phyloP scores from a whole-genome alignment of 2,797 vertebrate species.

The Falco biarmicus region DNA sequence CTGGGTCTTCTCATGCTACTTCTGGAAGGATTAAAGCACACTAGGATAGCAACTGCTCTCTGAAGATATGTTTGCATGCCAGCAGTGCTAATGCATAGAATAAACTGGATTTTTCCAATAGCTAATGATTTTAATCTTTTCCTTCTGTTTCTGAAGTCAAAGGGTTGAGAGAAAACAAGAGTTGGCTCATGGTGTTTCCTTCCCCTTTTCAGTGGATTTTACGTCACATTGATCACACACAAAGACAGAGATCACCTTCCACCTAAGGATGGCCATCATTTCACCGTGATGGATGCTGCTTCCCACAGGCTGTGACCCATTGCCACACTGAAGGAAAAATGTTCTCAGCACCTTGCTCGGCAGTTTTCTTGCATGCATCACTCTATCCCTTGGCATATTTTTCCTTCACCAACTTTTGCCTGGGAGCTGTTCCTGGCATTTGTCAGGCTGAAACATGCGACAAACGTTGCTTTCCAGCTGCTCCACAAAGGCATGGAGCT shows the following conservation, averaged over 20 bases:
- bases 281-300: not conserved
- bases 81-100: slow-evolving; percentile 37
- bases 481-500: not conserved
- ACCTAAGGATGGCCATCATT: not conserved
- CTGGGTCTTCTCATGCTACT: slow-evolving; percentile 12
- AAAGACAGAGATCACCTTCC: not conserved
- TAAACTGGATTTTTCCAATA: slow-evolving; percentile 59
- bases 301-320: not conserved
- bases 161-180: not conserved
- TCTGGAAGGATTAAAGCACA: not conserved
- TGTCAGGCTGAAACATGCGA: not conserved
- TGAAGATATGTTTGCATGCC: slow-evolving; percentile 22
- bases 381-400: not conserved
- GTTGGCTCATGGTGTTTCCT: not conserved
- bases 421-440: not conserved
- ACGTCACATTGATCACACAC: not conserved
- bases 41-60: slow-evolving; percentile 46
- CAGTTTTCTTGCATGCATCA: not conserved
- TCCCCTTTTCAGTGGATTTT: not conserved
- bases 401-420: not conserved
- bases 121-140: slow-evolving; percentile 57
- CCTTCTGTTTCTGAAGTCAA: slow-evolving; percentile 41
- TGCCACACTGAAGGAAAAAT: not conserved
- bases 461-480: not conserved
- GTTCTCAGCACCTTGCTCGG: not conserved